Conservation (phyloP, 2,888 invertebrate species). For the Belgica antarctica region DNA sequence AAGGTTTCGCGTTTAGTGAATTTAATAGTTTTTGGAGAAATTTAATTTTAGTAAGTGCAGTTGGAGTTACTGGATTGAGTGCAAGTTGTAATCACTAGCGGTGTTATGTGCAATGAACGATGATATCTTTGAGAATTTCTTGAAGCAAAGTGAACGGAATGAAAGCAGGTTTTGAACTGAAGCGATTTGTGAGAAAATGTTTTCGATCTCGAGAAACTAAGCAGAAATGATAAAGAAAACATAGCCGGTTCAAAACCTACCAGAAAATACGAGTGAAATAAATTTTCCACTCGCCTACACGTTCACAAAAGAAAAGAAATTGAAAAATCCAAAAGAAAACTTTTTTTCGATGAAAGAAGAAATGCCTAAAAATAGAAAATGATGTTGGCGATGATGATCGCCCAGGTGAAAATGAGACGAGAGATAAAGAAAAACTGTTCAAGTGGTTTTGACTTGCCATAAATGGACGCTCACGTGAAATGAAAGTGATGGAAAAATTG, state of each 20-base stretch:
- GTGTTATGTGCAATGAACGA: too few relatives aligned
- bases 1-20: constrained; percentile 11
- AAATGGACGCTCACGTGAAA: neutral
- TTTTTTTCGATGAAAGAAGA: neutral
- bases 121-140: too few relatives aligned
- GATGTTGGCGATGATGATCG: neutral
- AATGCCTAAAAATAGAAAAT: neutral
- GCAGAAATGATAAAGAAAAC: neutral
- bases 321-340: neutral
- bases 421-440: neutral
- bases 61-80: neutral
- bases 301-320: neutral
- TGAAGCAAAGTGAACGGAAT: constrained; percentile 2
- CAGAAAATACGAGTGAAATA: neutral
- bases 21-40: constrained; percentile 15
- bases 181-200: neutral
- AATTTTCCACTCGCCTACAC: neutral
- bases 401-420: neutral
- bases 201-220: neutral
- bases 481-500: neutral
- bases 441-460: constrained; percentile 2
- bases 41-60: constrained; percentile 7
- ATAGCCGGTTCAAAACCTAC: neutral
- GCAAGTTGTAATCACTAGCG: neutral
- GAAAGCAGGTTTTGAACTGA: neutral